A percentile compares a stretch with the other conserved stretches of the same genome.
phyloP scores from a whole-genome alignment of 2,113 vertebrate genomes.

The Oriolus oriolus region DNA sequence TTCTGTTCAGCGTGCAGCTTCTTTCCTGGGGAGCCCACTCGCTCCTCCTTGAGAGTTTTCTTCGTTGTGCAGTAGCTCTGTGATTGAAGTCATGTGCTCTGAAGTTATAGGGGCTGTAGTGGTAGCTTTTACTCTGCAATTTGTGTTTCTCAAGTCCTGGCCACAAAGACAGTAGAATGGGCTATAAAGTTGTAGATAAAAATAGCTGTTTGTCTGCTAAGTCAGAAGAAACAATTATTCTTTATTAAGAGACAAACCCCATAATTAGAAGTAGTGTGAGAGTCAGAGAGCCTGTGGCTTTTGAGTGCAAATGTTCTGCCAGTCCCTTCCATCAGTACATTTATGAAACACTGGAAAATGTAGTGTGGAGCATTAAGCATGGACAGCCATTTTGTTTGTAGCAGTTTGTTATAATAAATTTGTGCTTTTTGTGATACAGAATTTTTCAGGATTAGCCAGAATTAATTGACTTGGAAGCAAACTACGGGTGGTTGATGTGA shows the following conservation, averaged over 20 bases:
- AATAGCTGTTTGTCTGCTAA: background rate
- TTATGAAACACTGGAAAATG: background rate
- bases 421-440: background rate
- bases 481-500: background rate
- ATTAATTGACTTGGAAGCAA: background rate
- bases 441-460: background rate
- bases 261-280: background rate
- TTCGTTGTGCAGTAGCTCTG: background rate
- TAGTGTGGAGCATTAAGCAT: background rate
- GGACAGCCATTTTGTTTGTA: background rate
- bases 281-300: background rate
- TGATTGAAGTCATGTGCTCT: background rate
- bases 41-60: background rate
- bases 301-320: background rate
- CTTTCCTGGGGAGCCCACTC: background rate
- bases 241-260: background rate
- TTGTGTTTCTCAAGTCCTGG: background rate
- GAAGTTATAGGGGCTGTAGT: background rate
- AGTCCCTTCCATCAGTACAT: background rate
- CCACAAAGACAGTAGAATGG: background rate
- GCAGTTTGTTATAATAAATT: background rate
- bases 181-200: background rate
- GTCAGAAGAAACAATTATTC: background rate
- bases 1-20: background rate
- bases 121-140: background rate